A percentile compares a stretch with the other conserved stretches of the same genome.
phyloP scores from a whole-genome alignment of 2,888 invertebrate species.

The Willowsia nigromaculata region DNA sequence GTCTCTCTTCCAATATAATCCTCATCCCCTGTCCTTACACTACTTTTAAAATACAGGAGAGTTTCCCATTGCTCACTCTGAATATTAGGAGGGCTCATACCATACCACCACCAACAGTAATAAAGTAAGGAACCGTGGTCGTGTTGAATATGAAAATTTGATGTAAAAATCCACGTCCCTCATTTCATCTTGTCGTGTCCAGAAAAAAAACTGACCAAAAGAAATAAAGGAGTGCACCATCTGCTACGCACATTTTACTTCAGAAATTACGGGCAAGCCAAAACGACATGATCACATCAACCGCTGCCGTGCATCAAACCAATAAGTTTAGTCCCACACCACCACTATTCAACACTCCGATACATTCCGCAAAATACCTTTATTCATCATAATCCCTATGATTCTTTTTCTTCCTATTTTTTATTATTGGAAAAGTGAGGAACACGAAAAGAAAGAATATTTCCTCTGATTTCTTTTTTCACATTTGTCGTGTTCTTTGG shows the following conservation, averaged over 20 bases:
- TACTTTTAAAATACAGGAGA: constrained; percentile 14
- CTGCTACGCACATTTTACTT: constrained; percentile 64
- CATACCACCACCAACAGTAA: not conserved
- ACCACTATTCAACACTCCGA: not conserved
- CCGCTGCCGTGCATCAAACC: not conserved
- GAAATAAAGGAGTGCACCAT: constrained; percentile 59
- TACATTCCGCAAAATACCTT: constrained; percentile 52
- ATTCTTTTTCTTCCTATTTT: not conserved
- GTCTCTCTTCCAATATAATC: constrained; percentile 24
- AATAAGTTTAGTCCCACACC: constrained; percentile 19
- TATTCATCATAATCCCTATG: constrained; percentile 3
- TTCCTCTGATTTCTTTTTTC: constrained; percentile 52
- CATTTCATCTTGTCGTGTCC: constrained; percentile 38
- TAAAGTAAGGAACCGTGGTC: constrained; percentile 26
- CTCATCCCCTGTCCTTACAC: not conserved
- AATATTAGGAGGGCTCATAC: not conserved
- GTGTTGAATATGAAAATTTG: constrained; percentile 78
- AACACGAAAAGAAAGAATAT: constrained; percentile 15
- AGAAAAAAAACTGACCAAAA: constrained; percentile 52
- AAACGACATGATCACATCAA: constrained; percentile 64
- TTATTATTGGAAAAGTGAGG: constrained; percentile 3
- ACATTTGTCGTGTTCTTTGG: constrained; percentile 23
- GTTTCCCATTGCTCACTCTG: not conserved
- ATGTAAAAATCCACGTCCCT: constrained; percentile 66
- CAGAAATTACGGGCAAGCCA: not conserved